A percentile compares a stretch with the other conserved stretches of the same genome.
Conservation (phyloP, 2,797 vertebrate genomes). For the Rhynchonycteris naso region DNA sequence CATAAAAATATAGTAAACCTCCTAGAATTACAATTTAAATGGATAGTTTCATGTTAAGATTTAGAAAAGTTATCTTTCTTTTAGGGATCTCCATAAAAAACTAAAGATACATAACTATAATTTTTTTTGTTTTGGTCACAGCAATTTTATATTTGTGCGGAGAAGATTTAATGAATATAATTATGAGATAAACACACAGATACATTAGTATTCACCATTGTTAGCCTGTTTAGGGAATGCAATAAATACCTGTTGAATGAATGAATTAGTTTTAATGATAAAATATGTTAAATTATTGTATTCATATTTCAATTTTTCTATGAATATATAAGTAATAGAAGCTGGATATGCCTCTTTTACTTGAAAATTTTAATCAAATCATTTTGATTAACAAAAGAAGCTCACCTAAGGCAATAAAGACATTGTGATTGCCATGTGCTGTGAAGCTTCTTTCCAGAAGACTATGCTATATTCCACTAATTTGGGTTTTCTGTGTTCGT, state of each 20-base stretch:
- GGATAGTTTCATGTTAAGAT: background rate
- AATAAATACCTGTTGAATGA: conserved; percentile 29
- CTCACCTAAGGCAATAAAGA: background rate
- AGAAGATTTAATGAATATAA: conserved; percentile 27
- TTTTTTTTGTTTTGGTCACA: background rate
- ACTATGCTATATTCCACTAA: background rate
- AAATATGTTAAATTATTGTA: background rate
- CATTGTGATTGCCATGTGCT: background rate
- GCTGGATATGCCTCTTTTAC: background rate
- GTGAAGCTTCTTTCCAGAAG: background rate
- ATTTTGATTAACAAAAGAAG: background rate
- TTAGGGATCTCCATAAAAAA: background rate
- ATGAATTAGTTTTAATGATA: background rate
- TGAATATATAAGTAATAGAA: background rate
- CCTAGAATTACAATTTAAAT: background rate
- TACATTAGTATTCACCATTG: background rate
- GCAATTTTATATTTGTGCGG: conserved; percentile 10
- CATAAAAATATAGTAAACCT: background rate
- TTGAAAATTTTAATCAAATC: background rate
- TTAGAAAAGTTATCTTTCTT: background rate
- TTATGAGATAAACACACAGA: background rate
- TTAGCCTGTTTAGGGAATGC: conserved; percentile 18
- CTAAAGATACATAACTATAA: background rate
- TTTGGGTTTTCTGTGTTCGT: background rate
- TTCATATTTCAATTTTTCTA: conserved; percentile 31